A percentile compares a stretch with the other conserved stretches of the same genome.
Conservation (phyloP, 2,113 vertebrate genomes). For the Lutjanus erythropterus region DNA sequence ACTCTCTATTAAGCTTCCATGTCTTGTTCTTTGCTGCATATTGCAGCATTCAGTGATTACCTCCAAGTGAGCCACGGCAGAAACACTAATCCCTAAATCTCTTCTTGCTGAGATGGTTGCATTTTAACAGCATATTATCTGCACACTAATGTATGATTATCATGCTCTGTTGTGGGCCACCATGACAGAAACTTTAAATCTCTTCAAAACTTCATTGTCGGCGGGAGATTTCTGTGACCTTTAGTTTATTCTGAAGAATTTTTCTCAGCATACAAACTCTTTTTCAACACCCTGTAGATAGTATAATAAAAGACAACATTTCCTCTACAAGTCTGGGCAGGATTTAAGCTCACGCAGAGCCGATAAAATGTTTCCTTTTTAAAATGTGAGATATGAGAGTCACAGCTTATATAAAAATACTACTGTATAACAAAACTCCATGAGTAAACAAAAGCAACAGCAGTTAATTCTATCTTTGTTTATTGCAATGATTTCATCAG, state of each 20-base stretch:
- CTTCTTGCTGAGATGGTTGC: constrained; percentile 45
- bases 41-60: constrained; percentile 44
- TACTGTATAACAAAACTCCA: background rate
- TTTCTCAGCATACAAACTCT: background rate
- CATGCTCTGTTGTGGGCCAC: constrained; percentile 10
- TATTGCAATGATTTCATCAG: background rate
- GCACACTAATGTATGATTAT: constrained; percentile 37
- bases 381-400: background rate
- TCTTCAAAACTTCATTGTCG: background rate
- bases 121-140: constrained; percentile 63
- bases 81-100: constrained; percentile 62
- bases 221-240: constrained; percentile 22
- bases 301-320: background rate
- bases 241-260: background rate
- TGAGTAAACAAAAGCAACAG: background rate
- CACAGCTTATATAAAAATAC: background rate
- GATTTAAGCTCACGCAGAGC: background rate
- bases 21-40: constrained; percentile 35
- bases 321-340: background rate
- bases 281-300: background rate
- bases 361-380: background rate
- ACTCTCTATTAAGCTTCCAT: constrained; percentile 18
- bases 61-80: constrained; percentile 32
- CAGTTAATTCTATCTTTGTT: background rate
- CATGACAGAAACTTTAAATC: constrained; percentile 14